Evolutionary conservation across 2,113 vertebrate species (phyloP).

Genomic region (Numida meleagris): DNA sequence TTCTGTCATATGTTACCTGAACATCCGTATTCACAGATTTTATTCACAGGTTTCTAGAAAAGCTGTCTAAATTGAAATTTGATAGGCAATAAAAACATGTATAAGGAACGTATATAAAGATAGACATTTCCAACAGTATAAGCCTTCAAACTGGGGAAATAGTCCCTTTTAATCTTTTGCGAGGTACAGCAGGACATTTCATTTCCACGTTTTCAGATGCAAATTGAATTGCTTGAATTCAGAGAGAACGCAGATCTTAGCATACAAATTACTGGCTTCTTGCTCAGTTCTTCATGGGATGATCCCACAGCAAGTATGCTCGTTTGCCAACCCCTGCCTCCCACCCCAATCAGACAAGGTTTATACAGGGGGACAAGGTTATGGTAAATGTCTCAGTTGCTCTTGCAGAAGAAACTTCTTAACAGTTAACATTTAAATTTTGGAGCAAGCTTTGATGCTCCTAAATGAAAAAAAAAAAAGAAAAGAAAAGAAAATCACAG

Average conservation of each 20-base stretch:
- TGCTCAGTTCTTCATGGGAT: not conserved
- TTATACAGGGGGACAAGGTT: not conserved
- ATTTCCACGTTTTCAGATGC: not conserved
- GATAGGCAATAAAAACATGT: not conserved
- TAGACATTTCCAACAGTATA: not conserved
- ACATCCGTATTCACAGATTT: not conserved
- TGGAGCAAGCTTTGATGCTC: not conserved
- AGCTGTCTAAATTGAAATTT: not conserved
- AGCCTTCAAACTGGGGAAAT: not conserved
- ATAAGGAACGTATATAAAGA: not conserved
- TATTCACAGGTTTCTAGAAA: not conserved
- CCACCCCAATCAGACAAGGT: not conserved
- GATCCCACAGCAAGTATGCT: not conserved
- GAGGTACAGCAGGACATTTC: not conserved
- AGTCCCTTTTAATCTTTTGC: not conserved
- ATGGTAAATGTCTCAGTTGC: not conserved
- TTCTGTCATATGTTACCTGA: not conserved
- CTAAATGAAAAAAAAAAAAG: not conserved
- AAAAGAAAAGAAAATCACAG: not conserved
- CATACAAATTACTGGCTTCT: not conserved
- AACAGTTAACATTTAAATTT: not conserved
- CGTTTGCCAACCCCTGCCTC: not conserved
- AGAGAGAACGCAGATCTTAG: not conserved
- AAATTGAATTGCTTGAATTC: not conserved
- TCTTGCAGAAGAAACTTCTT: not conserved